These are phyloP conservation scores for Clarias pachynema DNA, from an alignment of 2,797 vertebrate species.

Conservation along the genomic window DNA sequence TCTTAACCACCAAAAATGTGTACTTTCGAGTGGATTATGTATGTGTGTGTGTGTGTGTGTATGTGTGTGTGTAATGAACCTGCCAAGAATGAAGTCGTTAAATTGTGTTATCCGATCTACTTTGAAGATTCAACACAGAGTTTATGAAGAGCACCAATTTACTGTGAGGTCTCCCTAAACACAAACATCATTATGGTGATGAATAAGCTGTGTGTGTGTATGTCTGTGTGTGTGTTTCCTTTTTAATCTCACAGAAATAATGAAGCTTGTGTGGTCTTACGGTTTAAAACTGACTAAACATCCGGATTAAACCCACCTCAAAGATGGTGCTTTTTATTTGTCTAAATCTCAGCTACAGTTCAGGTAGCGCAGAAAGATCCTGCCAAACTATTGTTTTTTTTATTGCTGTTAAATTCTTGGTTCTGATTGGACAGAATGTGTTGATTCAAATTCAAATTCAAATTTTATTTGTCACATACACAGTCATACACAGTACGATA, in stretches of 20 bases:
- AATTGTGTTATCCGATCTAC: neutral
- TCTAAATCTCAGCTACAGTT: neutral
- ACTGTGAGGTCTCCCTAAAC: neutral
- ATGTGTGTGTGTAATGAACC: constrained; percentile 4
- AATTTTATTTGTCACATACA: too few relatives aligned
- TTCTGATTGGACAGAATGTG: constrained; percentile 2
- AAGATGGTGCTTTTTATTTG: neutral
- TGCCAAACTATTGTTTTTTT: neutral
- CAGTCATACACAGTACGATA: too few relatives aligned
- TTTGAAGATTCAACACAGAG: constrained; percentile 8
- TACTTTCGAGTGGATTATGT: neutral
- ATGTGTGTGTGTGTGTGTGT: neutral
- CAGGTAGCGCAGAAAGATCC: neutral
- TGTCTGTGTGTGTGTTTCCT: neutral
- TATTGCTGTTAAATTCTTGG: neutral
- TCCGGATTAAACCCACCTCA: too few relatives aligned
- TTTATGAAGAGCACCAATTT: constrained; percentile 19
- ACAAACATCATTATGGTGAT: neutral
- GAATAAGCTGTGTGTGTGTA: neutral
- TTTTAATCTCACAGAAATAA: neutral
- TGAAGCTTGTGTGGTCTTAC: neutral
- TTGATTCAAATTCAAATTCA: too few relatives aligned
- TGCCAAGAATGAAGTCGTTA: constrained; percentile 5
- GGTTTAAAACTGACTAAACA: neutral
- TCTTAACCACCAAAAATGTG: constrained; percentile 6